Evolutionary conservation across 2,888 invertebrate species (phyloP).

Genomic region (Hymenopus coronatus): DNA sequence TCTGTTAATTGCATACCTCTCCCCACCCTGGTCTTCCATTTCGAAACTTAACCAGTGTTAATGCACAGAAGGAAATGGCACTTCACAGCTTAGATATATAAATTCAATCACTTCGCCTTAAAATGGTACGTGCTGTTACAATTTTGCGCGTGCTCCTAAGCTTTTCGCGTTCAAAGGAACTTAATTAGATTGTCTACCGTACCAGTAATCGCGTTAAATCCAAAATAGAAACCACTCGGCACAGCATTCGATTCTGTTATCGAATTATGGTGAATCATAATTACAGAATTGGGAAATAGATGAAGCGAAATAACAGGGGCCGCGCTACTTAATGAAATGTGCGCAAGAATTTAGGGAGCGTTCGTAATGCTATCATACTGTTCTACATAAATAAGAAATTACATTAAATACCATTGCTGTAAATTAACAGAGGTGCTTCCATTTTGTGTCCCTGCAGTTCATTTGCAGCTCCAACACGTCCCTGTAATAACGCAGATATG

Average conservation of each 20-base stretch:
- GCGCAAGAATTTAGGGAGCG: background rate
- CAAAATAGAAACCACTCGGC: background rate
- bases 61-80: no score
- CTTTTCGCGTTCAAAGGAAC: background rate
- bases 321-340: background rate
- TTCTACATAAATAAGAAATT: background rate
- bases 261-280: background rate
- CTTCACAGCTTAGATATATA: background rate
- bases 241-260: background rate
- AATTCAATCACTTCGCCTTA: background rate
- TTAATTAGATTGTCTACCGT: background rate
- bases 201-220: background rate
- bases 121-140: background rate
- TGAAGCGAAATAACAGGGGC: background rate
- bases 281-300: background rate
- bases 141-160: background rate
- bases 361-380: background rate
- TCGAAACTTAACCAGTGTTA: background rate
- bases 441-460: background rate
- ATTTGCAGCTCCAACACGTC: background rate
- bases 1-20: no score
- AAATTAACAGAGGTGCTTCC: background rate
- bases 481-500: background rate
- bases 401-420: background rate
- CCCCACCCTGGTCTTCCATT: no score